Conservation (phyloP, 2,888 invertebrate genomes). For the Heliconius hortense region DNA sequence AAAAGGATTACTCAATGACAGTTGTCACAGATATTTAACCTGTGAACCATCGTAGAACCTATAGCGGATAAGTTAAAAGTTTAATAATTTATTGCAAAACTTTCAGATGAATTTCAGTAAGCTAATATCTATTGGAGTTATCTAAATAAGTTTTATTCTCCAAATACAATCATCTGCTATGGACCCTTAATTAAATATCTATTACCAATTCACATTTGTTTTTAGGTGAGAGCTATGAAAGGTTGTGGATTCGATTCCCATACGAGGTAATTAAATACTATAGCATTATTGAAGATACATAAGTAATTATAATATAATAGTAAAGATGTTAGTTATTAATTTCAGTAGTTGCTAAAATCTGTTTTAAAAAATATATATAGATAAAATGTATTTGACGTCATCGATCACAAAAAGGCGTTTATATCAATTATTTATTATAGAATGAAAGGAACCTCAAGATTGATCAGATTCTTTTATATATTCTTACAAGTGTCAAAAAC, state of each 20-base stretch:
- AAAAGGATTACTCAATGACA: slow-evolving; percentile 49
- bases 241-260: too few species aligned
- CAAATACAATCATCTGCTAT: background rate
- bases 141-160: background rate
- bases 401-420: slow-evolving; percentile 14
- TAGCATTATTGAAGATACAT: background rate
- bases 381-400: background rate
- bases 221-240: background rate
- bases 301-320: background rate
- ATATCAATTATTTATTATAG: slow-evolving; percentile 3
- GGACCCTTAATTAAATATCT: background rate
- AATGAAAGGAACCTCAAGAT: slow-evolving; percentile 24
- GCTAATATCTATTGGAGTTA: slow-evolving; percentile 20
- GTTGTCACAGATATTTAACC: slow-evolving; percentile 45
- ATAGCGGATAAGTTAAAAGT: slow-evolving; percentile 18
- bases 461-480: slow-evolving; percentile 28
- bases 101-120: slow-evolving; percentile 34
- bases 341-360: too few species aligned
- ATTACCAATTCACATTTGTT: background rate
- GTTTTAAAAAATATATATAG: too few species aligned
- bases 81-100: slow-evolving; percentile 35
- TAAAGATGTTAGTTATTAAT: too few species aligned
- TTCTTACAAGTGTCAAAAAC: slow-evolving; percentile 22
- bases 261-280: too few species aligned
- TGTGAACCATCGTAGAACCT: slow-evolving; percentile 31